These are phyloP conservation scores for Aplocera efformata DNA, from an alignment of 2,888 invertebrate species.

Conservation along the genomic window DNA sequence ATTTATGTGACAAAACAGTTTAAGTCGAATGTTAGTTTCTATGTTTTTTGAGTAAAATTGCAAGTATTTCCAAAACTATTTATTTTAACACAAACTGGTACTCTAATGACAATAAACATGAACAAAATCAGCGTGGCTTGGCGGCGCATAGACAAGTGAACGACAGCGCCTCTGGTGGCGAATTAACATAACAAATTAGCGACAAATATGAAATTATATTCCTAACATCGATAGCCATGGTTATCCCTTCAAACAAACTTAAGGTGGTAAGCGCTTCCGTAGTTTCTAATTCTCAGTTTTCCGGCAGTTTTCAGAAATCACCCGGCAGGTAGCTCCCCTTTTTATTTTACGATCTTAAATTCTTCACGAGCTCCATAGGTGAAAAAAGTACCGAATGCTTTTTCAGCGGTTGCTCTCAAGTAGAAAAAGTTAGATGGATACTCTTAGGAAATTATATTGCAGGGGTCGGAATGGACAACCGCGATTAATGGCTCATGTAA, in stretches of 20 bases:
- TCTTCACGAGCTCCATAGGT: slow-evolving; percentile 71
- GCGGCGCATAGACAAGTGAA: too few species aligned
- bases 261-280: slow-evolving; percentile 23
- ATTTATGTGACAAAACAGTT: too few species aligned
- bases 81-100: too few species aligned
- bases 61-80: too few species aligned
- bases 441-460: slow-evolving; percentile 30
- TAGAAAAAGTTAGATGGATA: slow-evolving; percentile 32
- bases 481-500: slow-evolving; percentile 57
- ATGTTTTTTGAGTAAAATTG: too few species aligned
- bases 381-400: slow-evolving; percentile 56
- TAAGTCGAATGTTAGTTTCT: too few species aligned
- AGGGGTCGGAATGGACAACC: slow-evolving; percentile 47
- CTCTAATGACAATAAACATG: too few species aligned
- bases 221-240: too few species aligned
- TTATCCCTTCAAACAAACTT: background rate
- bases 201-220: too few species aligned
- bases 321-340: slow-evolving; percentile 54
- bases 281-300: slow-evolving; percentile 21
- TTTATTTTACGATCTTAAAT: slow-evolving; percentile 78
- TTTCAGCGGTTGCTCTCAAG: slow-evolving; percentile 47
- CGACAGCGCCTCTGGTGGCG: too few species aligned
- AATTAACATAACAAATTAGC: too few species aligned
- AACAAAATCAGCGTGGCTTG: too few species aligned
- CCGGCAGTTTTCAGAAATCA: slow-evolving; percentile 48